These are phyloP conservation scores for Noturus placidus DNA, from an alignment of 2,113 vertebrate species.

Conservation along the genomic window DNA sequence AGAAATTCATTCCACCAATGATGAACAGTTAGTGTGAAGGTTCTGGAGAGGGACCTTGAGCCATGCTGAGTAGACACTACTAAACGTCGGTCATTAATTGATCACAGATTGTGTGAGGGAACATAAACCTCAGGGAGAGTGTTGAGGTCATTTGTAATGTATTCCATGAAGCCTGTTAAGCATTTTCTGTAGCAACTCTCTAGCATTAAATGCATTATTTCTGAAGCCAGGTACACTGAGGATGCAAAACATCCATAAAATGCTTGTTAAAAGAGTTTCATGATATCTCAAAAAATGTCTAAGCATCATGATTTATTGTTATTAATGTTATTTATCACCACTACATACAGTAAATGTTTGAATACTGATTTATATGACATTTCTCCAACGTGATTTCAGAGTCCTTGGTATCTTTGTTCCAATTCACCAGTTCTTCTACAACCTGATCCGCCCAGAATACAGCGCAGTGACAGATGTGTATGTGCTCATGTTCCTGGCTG, in stretches of 20 bases:
- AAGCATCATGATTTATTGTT: background rate
- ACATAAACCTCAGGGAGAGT: no score
- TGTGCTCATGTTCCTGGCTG: conserved; percentile 93
- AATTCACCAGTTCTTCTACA: conserved; percentile 87
- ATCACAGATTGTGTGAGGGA: no score
- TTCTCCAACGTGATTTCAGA: conserved; percentile 58
- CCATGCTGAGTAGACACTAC: no score
- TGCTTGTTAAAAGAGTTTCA: background rate
- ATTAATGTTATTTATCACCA: background rate
- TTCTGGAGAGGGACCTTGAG: no score
- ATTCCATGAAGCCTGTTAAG: background rate
- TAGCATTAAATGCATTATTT: background rate
- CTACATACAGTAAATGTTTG: background rate
- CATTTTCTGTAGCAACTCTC: background rate
- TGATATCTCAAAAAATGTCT: background rate
- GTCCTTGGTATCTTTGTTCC: conserved; percentile 83
- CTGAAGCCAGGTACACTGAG: background rate
- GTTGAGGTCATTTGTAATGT: background rate
- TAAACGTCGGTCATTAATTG: no score
- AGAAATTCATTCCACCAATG: no score
- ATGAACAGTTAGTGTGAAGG: no score
- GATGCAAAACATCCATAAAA: background rate
- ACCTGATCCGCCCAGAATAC: conserved; percentile 92
- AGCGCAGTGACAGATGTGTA: conserved; percentile 94
- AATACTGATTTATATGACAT: background rate